Percentiles rank a stretch among this genome's conserved stretches.
Evolutionary conservation across 2,113 vertebrate species (phyloP).

Genomic region (Xiphophorus maculatus): DNA sequence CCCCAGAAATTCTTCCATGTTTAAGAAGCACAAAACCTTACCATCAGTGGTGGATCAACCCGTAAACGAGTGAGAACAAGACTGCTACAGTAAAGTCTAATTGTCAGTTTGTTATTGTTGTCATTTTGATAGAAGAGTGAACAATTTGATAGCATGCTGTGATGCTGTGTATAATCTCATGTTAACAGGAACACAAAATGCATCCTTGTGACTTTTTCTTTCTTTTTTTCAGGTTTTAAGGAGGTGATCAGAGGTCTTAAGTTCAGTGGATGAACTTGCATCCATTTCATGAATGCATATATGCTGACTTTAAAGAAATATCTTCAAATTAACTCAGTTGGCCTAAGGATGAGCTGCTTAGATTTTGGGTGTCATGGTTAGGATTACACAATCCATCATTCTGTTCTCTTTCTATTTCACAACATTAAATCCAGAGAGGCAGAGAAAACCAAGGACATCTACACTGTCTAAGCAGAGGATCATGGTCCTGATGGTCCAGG

Average conservation of each 20-base stretch:
- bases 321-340: background rate
- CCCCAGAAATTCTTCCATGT: background rate
- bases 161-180: too few relatives aligned
- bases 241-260: constrained; percentile 6
- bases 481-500: background rate
- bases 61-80: background rate
- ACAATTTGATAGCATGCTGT: background rate
- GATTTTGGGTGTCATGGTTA: background rate
- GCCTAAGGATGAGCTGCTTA: constrained; percentile 4
- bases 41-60: background rate
- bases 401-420: background rate
- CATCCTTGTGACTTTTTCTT: too few relatives aligned
- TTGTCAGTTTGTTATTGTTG: background rate
- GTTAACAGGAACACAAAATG: too few relatives aligned
- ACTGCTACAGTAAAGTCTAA: background rate
- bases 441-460: background rate
- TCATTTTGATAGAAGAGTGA: constrained; percentile 1
- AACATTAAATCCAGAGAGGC: background rate
- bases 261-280: constrained; percentile 3
- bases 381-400: background rate
- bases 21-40: background rate
- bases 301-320: background rate
- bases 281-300: background rate
- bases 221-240: background rate
- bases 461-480: background rate